A percentile compares a stretch with the other conserved stretches of the same genome.
Conservation (phyloP, 2,888 invertebrate genomes). For the Andrena flavipes region DNA sequence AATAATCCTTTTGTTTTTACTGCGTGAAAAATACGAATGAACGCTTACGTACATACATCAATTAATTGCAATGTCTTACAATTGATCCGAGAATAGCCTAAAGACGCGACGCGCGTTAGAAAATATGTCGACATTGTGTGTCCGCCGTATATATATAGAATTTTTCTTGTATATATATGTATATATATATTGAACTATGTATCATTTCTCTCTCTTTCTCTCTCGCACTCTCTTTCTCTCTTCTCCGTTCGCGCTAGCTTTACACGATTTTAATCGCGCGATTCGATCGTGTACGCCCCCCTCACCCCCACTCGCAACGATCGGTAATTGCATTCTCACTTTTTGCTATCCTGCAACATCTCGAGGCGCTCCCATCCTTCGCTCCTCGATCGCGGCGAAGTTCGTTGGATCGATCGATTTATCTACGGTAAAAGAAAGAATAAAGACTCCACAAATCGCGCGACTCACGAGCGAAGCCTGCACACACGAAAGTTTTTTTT, state of each 20-base stretch:
- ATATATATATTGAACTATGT: conserved; percentile 61
- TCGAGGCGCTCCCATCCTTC: conserved; percentile 14
- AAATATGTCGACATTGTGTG: conserved; percentile 71
- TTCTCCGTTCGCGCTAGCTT: conserved; percentile 19
- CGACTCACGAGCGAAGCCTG: conserved; percentile 40
- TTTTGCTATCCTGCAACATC: conserved; percentile 23
- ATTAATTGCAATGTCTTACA: conserved; percentile 82
- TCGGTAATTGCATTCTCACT: conserved; percentile 38
- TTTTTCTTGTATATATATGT: conserved; percentile 57
- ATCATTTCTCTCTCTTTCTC: conserved; percentile 43
- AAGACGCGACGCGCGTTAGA: conserved; percentile 81
- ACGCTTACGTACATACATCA: conserved; percentile 83
- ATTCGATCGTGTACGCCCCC: conserved; percentile 16
- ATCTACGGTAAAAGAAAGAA: conserved; percentile 13
- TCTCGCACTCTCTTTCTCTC: not conserved
- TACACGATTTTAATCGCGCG: conserved; percentile 47
- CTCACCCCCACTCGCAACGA: conserved; percentile 8
- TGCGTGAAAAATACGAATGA: conserved; percentile 84
- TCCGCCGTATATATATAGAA: conserved; percentile 64
- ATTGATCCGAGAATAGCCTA: conserved; percentile 82
- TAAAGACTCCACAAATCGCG: conserved; percentile 35
- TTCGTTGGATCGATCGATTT: conserved; percentile 47
- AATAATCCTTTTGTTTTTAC: conserved; percentile 80
- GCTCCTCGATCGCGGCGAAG: conserved; percentile 69
- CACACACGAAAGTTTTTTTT: conserved; percentile 1